phyloP scores from a whole-genome alignment of 2,113 vertebrate genomes.

The Hucho hucho region DNA sequence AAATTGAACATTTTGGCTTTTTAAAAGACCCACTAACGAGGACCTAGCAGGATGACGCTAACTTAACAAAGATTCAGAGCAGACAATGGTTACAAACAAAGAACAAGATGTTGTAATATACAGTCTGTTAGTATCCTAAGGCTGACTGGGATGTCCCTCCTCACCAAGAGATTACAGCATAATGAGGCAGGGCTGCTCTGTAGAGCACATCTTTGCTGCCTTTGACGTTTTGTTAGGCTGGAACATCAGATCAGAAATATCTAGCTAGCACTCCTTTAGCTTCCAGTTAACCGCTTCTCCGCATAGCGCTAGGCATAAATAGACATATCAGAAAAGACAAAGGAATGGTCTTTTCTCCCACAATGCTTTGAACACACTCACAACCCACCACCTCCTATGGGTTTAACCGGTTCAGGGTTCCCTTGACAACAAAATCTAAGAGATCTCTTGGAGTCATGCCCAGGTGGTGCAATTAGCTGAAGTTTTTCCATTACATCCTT shows the following conservation, averaged over 20 bases:
- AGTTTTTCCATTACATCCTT: slow-evolving; percentile 70
- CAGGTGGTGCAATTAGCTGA: slow-evolving; percentile 71
- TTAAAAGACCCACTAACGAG: background rate
- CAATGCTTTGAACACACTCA: slow-evolving; percentile 14
- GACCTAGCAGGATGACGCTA: background rate
- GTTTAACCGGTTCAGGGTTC: slow-evolving; percentile 55
- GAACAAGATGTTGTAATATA: background rate
- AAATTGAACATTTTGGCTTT: too few species aligned
- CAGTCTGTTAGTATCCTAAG: background rate
- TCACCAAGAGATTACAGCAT: background rate
- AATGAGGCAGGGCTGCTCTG: too few species aligned
- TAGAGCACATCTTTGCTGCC: background rate
- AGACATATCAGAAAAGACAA: too few species aligned
- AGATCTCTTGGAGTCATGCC: slow-evolving; percentile 60
- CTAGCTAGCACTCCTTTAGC: background rate
- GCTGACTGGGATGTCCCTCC: slow-evolving; percentile 1
- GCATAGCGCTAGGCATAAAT: background rate
- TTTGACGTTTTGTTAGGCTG: background rate
- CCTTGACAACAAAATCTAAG: slow-evolving; percentile 69
- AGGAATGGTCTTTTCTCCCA: background rate
- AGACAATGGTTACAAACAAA: background rate
- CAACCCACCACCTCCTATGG: slow-evolving; percentile 41
- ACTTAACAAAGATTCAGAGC: background rate
- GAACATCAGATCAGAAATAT: background rate
- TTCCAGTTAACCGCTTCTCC: slow-evolving; percentile 3